A percentile compares a stretch with the other conserved stretches of the same genome.
These are phyloP conservation scores for Tinea semifulvella DNA, from an alignment of 2,888 invertebrate species.

Conservation along the genomic window DNA sequence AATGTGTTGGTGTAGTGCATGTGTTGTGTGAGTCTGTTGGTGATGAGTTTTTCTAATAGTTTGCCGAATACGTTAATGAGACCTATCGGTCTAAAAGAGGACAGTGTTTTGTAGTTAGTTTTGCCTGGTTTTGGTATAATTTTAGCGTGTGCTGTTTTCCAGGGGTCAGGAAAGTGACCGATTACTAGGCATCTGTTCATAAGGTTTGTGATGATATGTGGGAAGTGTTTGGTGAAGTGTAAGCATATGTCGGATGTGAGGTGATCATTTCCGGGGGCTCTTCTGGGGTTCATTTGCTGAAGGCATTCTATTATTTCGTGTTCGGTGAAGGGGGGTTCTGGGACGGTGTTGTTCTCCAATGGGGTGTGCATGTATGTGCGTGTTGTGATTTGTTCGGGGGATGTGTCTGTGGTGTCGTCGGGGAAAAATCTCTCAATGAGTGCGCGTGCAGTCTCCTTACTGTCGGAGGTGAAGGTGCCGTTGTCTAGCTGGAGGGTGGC, in stretches of 20 bases:
- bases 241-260: constrained; percentile 22
- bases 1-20: neutral
- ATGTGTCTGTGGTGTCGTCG: constrained; percentile 16
- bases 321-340: constrained; percentile 18
- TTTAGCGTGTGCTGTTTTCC: constrained; percentile 22
- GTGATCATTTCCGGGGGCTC: constrained; percentile 21
- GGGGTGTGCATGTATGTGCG: neutral
- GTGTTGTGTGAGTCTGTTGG: constrained; percentile 17
- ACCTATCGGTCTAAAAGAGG: constrained; percentile 23
- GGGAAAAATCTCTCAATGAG: constrained; percentile 19
- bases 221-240: constrained; percentile 3
- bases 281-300: constrained; percentile 18
- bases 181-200: constrained; percentile 10
- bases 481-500: constrained; percentile 16
- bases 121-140: constrained; percentile 24
- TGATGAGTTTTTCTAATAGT: constrained; percentile 17
- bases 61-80: constrained; percentile 22
- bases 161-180: constrained; percentile 18
- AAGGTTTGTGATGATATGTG: neutral
- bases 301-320: constrained; percentile 17
- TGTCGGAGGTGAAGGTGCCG: constrained; percentile 16
- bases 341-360: neutral
- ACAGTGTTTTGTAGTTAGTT: constrained; percentile 13
- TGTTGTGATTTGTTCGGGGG: neutral
- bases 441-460: constrained; percentile 16